phyloP scores from a whole-genome alignment of 2,888 invertebrate species.

The Mesorhabditis spiculigera region DNA sequence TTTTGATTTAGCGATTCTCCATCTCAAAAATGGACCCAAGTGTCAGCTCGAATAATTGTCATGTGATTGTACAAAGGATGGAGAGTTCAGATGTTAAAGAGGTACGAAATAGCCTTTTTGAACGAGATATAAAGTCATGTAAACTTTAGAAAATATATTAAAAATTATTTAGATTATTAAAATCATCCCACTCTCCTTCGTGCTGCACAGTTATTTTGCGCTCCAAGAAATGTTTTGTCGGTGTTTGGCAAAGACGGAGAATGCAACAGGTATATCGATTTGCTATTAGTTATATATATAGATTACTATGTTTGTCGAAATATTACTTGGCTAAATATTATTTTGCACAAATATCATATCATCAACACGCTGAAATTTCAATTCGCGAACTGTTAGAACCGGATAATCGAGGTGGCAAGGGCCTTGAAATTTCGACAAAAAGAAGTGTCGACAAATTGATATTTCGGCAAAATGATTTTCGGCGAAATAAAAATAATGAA shows the following conservation, averaged over 20 bases:
- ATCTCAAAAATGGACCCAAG: conserved; percentile 40
- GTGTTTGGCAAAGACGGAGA: conserved; percentile 42
- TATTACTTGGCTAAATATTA: too few species aligned
- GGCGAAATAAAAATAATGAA: too few species aligned
- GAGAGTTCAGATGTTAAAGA: conserved; percentile 49
- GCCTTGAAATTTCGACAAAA: too few species aligned
- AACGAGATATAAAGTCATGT: too few species aligned
- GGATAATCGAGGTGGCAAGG: too few species aligned
- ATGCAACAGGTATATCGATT: conserved; percentile 30
- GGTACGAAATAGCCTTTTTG: conserved; percentile 14
- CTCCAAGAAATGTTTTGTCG: conserved; percentile 51
- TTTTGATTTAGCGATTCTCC: conserved; percentile 30
- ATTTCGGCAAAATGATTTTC: too few species aligned
- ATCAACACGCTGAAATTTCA: too few species aligned
- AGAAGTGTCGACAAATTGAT: too few species aligned
- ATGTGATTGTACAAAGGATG: conserved; percentile 53
- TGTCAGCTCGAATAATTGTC: conserved; percentile 41
- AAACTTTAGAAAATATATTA: not conserved
- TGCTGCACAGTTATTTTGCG: conserved; percentile 50
- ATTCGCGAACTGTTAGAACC: too few species aligned
- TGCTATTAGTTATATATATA: too few species aligned
- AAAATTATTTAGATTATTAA: conserved; percentile 42
- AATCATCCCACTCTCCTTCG: conserved; percentile 46
- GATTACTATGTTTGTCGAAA: too few species aligned
- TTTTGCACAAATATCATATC: too few species aligned